Base-by-base conservation (phyloP, 2,797 vertebrate genomes). In the Falco berigora region DNA sequence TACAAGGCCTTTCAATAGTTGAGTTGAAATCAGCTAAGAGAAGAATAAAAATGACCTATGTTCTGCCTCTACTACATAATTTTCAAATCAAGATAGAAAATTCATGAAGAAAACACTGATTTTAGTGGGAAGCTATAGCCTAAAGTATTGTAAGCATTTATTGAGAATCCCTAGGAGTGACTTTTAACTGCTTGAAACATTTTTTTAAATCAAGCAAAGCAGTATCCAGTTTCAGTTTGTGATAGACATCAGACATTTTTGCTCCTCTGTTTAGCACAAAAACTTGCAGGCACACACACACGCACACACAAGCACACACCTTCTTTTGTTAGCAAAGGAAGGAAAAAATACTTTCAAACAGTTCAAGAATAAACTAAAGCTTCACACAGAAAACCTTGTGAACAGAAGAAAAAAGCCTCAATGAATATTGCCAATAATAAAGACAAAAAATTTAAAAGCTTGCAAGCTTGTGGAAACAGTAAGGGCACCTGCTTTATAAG, bases 111-210 rank as follows among this genome's bases (percentile, higher is more conserved):
- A 78, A 93, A 61, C 34, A 38, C 11, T 62, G 42, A 77, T 49
- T 79, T 91, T 63, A 79, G 23, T 52, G 49, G 42, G 21, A 91
- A 82, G 11, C 14, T 84, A 67, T 21, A 85, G 71, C 11, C 15
- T 87, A 22, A 86, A 85, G n/a, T 63, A 82, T 34, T 82, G 16
- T 19, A 78, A 84, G 14, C 34, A 50, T 96, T 90, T 86, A 84
- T 40, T 2, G 4, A 81, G 59, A 90, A 92, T 44, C 18, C 42
- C n/a, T 66, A 91, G 15, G 23, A 92, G 25, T 56, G 27, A 62
- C 30, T 56, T 17, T 34, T 74, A 91, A 88, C 36, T 49, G 40
- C 47, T 46, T 92, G 59, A 81, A 88, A 88, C 2, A 15, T 6
- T 53, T 72, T 55, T 67, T 72, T 24, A 14, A 80, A 89, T 32